Conservation (phyloP, 35 echinoderm and acorn worm species). For the Holothuria glaberrima region DNA sequence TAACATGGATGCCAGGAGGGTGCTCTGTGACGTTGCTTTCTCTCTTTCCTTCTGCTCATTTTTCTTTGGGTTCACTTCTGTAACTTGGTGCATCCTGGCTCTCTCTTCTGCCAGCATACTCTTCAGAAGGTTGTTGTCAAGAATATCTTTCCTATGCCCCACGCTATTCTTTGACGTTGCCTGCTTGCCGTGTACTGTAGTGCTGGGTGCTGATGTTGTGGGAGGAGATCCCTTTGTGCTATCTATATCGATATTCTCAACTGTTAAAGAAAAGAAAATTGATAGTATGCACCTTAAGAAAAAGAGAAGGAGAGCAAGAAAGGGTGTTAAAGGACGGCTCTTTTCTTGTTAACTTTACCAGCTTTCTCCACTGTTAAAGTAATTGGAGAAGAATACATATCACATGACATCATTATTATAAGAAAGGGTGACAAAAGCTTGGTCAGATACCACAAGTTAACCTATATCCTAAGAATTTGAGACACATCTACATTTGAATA, state of each 20-base stretch:
- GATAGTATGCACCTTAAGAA: neutral
- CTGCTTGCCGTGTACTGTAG: constrained; percentile 19
- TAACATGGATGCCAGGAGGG: constrained; percentile 70
- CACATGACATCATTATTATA: too few species aligned
- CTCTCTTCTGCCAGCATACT: constrained; percentile 57
- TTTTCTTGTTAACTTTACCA: too few species aligned
- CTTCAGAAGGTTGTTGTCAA: constrained; percentile 54
- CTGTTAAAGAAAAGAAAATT: constrained; percentile 5
- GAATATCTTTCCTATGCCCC: constrained; percentile 31
- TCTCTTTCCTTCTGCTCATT: constrained; percentile 9
- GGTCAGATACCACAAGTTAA: too few species aligned
- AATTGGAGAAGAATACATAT: too few species aligned
- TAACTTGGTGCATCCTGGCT: neutral
- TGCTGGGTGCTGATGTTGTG: constrained; percentile 12
- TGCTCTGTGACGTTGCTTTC: constrained; percentile 15
- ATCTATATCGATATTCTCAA: constrained; percentile 2
- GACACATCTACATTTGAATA: too few species aligned
- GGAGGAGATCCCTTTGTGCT: constrained; percentile 16
- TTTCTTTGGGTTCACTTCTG: constrained; percentile 1
- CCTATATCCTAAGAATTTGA: too few species aligned
- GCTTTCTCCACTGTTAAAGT: too few species aligned
- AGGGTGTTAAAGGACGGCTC: too few species aligned
- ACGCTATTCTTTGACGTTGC: neutral
- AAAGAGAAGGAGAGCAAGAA: neutral
- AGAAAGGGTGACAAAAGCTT: too few species aligned